Base-by-base conservation (phyloP, 2,888 invertebrate genomes). In the Blera fallax region DNA sequence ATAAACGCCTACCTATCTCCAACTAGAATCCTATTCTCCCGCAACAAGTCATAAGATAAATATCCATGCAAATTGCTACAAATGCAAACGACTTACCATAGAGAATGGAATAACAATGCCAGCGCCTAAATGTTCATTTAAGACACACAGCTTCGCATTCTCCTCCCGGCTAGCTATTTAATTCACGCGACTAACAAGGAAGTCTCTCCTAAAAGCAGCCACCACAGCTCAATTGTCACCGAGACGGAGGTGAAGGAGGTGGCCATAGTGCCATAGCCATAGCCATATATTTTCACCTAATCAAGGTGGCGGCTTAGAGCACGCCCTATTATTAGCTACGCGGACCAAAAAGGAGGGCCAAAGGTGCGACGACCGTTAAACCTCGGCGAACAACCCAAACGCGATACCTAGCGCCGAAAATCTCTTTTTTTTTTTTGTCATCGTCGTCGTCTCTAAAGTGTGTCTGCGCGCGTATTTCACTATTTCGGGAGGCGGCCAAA, bases 281-380 rank as follows among this genome's bases (percentile, higher is more conserved):
- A 76, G 60, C 69, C 34, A 70, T 80, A 65, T 74, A 65, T 80
- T 80, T 84, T 65, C 50, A 74, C 74, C 64, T 80, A 84, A 80
- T 84, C 80, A 74, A 76, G 74, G 74, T 84, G 64, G 43, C 21
- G 58, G 45, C 45, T 70, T 14, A 34, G 10, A 74, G 16, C 65
- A 84, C 84, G 84, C 80, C 84, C 84, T 80, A 80, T 69, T 80
- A 80, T 80, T 84, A 84, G 80, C 50, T 21, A 43, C 58, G 64
- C 62, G 62, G 32, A 29, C 32, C 69, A 37, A 52, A 76, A 52
- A 77, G 27, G 64, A 62, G 54, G 69, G 43, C 45, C 64, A 78
- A 69, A 79, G 80, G 69, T 67, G 83, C 67, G 83, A 73, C 79
- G 73, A 73, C 65, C 73, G 37, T 64, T 50, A 70, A 80, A 64